phyloP scores from a whole-genome alignment of 2,888 invertebrate genomes.

The Apodemia duryi region DNA sequence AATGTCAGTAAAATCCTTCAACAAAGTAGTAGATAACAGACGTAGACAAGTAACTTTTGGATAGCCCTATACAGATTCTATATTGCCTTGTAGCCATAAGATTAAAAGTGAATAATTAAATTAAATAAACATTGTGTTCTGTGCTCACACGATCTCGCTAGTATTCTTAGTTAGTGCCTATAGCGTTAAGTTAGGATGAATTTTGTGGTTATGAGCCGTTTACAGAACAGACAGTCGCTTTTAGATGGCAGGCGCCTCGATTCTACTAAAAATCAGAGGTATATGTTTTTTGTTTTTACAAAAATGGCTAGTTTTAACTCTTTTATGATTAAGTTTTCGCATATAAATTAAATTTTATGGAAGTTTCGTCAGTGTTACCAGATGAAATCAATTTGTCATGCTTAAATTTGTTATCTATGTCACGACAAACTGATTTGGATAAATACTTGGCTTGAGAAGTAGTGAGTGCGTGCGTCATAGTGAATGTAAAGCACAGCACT shows the following conservation, averaged over 20 bases:
- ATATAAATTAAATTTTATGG: no score
- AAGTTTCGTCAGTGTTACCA: no score
- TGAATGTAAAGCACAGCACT: no score
- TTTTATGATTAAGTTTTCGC: not conserved
- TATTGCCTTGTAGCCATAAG: constrained; percentile 71
- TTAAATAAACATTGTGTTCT: constrained; percentile 58
- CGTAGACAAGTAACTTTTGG: constrained; percentile 40
- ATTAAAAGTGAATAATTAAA: constrained; percentile 33
- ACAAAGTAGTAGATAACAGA: constrained; percentile 1
- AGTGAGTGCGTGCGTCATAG: no score
- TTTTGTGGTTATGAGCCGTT: constrained; percentile 50
- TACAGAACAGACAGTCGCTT: constrained; percentile 44
- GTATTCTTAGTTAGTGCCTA: constrained; percentile 74
- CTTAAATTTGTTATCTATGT: no score
- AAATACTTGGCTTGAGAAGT: no score
- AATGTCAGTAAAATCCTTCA: constrained; percentile 2
- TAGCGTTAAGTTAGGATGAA: constrained; percentile 71
- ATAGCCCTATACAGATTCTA: constrained; percentile 60
- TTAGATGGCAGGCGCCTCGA: not conserved
- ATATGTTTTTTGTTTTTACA: not conserved
- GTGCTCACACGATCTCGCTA: constrained; percentile 78
- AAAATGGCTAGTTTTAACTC: no score
- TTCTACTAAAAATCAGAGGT: not conserved
- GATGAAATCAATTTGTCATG: no score
- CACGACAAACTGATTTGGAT: no score